Evolutionary conservation across 2,113 vertebrate species (phyloP), one percentile per base, ranked within the genome.

Genomic region (Xiphias gladius): DNA sequence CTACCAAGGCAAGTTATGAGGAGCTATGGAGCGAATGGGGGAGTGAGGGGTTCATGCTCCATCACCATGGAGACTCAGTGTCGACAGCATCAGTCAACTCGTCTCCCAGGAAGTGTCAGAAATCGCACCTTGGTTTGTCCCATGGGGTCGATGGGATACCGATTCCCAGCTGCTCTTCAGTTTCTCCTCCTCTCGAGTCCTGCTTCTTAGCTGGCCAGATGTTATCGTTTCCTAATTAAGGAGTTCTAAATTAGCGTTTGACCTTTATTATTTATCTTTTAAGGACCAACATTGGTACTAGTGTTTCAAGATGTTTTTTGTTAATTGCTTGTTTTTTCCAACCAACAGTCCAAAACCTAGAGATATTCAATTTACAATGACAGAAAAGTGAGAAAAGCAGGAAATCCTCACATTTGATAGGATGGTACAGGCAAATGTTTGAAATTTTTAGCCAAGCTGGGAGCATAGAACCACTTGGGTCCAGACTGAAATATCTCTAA

Each of bases 71-170:
- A 87, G 84, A 93, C 81, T 76, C 62, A 0, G 91, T 91, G 96
- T 95, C 87, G 95, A 96, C 94, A 96, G 95, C 91, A 93, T 96
- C 95, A 94, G 89, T 97, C 96, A 95, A 78, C 90, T 6, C 39
- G 64, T 94, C 92, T 93, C 94, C 95, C 82, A 96, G 96, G 95
- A 96, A 96, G 96, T 95, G 96, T 95, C 94, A 94, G 92, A 95
- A 94, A 91, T 94, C 89, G 94, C 94, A 96, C 94, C 94, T 93
- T 89, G 80, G 86, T 69, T 20, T 84, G 88, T 92, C 91, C 93
- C 90, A 70, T 86, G 89, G 91, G 89, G 91, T 91, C 90, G 88
- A 94, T 95, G 93, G 93, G 94, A 93, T 94, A 85, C 58, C n/a
- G 19, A 57, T 87, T 87, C 85, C 83, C 78, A 79, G 80, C 85